Conservation (phyloP, 2,888 invertebrate genomes). For the Mechanitis messenoides region DNA sequence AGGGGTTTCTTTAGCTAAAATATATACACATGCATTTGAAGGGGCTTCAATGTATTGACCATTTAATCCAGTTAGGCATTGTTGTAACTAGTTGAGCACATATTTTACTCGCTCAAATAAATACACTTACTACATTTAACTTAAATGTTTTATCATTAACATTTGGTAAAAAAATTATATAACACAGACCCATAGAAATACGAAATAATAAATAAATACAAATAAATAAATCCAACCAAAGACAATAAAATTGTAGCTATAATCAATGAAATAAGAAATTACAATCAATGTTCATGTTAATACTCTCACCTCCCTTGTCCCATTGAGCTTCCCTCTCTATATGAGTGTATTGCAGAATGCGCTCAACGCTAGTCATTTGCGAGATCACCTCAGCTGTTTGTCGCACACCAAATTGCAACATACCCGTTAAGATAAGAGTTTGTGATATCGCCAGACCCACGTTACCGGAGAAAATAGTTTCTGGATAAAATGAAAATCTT, state of each 20-base stretch:
- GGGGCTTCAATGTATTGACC: conserved; percentile 9
- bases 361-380: conserved; percentile 85
- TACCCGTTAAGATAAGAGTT: conserved; percentile 81
- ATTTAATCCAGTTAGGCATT: not conserved
- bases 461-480: conserved; percentile 78
- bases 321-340: conserved; percentile 78
- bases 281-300: not conserved
- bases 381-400: conserved; percentile 82
- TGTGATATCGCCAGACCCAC: conserved; percentile 83
- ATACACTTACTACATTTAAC: not conserved
- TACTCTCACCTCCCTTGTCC: conserved; percentile 66
- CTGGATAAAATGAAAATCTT: conserved; percentile 38
- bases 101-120: not conserved
- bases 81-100: not conserved
- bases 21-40: conserved; percentile 12
- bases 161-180: too few species aligned
- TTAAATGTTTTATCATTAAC: not conserved
- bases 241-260: too few species aligned
- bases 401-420: conserved; percentile 82
- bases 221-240: too few species aligned
- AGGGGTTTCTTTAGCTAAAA: conserved; percentile 70
- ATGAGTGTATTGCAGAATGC: conserved; percentile 82
- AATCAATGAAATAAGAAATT: too few species aligned
- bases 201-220: too few species aligned
- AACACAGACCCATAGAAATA: too few species aligned